A percentile compares a stretch with the other conserved stretches of the same genome.
phyloP scores from a whole-genome alignment of 1,140 invertebrate genomes.

The Daktulosphaira vitifoliae region DNA sequence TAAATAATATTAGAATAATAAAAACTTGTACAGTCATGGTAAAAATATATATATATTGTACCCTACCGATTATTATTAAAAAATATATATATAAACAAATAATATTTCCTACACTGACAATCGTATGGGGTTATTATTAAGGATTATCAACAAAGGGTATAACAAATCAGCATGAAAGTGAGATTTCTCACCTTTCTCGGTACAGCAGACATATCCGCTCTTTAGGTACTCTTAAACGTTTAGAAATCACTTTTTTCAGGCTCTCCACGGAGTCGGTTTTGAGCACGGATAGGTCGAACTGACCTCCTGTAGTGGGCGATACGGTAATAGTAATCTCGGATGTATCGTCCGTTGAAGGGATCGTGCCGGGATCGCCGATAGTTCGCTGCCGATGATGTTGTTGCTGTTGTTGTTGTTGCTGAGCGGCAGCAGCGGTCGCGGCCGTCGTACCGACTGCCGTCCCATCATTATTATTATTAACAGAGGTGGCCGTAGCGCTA shows the following conservation, averaged over 20 bases:
- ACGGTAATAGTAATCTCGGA: conserved; percentile 63
- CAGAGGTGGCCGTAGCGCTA: not conserved
- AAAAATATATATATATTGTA: too few species aligned
- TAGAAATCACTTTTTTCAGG: conserved; percentile 83
- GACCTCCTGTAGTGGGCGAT: conserved; percentile 81
- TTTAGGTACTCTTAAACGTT: conserved; percentile 80
- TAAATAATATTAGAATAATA: too few species aligned
- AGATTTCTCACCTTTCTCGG: conserved; percentile 68
- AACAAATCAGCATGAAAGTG: too few species aligned
- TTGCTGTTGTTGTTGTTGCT: not conserved
- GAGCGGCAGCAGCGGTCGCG: not conserved
- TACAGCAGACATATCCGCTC: conserved; percentile 84
- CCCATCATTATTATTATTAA: conserved; percentile 1
- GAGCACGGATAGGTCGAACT: conserved; percentile 71
- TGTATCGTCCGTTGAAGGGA: not conserved
- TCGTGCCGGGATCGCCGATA: not conserved
- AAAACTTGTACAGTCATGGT: too few species aligned
- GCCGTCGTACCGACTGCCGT: not conserved
- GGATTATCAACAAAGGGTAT: too few species aligned
- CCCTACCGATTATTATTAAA: too few species aligned
- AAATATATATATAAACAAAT: too few species aligned
- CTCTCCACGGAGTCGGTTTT: conserved; percentile 72
- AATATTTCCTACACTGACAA: too few species aligned
- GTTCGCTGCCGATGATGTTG: too few species aligned
- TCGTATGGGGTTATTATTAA: too few species aligned